Percentiles rank a stretch among this genome's conserved stretches.
These are phyloP conservation scores for Suncus etruscus DNA, from an alignment of 2,113 vertebrate species.

Conservation along the genomic window DNA sequence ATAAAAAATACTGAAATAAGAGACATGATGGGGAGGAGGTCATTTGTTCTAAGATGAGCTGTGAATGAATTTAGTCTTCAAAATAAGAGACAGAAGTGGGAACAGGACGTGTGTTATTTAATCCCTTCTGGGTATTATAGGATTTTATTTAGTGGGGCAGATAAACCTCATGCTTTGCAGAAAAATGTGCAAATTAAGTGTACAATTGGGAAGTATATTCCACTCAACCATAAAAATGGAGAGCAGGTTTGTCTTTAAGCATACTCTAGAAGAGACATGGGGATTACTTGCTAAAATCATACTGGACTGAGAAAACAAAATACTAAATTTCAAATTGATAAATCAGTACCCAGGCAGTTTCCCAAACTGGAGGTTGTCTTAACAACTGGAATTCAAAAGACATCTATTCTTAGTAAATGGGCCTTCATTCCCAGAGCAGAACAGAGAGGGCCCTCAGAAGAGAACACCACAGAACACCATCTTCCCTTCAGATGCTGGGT, in stretches of 20 bases:
- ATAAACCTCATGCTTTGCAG: slow-evolving; percentile 54
- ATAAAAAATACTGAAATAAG: slow-evolving; percentile 50
- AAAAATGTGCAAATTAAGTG: slow-evolving; percentile 66
- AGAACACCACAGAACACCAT: not conserved
- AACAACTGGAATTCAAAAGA: slow-evolving; percentile 58
- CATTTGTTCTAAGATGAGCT: slow-evolving; percentile 21
- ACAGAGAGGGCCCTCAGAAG: not conserved
- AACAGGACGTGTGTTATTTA: not conserved
- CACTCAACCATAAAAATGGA: slow-evolving; percentile 48
- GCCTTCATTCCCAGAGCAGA: slow-evolving; percentile 27
- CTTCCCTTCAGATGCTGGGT: slow-evolving; percentile 34
- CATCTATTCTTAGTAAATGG: slow-evolving; percentile 42
- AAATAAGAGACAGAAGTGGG: not conserved
- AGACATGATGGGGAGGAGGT: not conserved
- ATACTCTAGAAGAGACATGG: not conserved
- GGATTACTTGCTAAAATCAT: slow-evolving; percentile 61
- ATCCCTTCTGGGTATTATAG: slow-evolving; percentile 24
- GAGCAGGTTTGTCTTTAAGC: slow-evolving; percentile 51
- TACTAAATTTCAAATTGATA: slow-evolving; percentile 64
- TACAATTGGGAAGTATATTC: slow-evolving; percentile 56
- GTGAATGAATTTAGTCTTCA: slow-evolving; percentile 33
- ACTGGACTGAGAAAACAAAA: slow-evolving; percentile 39
- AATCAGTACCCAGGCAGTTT: slow-evolving; percentile 48
- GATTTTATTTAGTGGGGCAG: slow-evolving; percentile 40
- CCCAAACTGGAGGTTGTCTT: slow-evolving; percentile 35